These are phyloP conservation scores for Lethocerus indicus DNA, from an alignment of 1,140 invertebrate species.

Conservation along the genomic window DNA sequence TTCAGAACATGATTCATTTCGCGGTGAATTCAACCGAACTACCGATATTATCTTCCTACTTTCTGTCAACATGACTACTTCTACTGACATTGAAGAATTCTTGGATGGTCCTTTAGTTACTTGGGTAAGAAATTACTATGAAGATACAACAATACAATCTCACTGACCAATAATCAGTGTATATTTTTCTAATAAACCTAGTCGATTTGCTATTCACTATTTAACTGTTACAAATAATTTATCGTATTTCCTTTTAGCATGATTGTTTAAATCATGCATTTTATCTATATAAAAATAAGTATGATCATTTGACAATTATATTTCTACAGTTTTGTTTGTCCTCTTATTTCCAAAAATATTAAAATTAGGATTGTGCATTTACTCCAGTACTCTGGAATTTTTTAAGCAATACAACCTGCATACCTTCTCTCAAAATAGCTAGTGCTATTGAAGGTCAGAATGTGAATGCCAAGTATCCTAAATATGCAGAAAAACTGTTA, in stretches of 20 bases:
- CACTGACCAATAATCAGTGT: not conserved
- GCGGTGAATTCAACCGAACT: too few species aligned
- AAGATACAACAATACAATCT: not conserved
- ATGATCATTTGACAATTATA: not conserved
- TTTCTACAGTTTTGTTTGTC: too few species aligned
- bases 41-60: too few species aligned
- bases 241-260: not conserved
- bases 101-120: constrained; percentile 65
- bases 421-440: not conserved
- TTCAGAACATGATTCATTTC: too few species aligned
- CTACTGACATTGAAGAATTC: constrained; percentile 60
- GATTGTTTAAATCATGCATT: not conserved
- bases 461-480: not conserved
- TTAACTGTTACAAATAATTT: not conserved
- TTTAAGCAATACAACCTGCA: not conserved
- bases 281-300: not conserved
- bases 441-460: not conserved
- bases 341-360: too few species aligned
- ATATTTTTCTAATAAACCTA: not conserved
- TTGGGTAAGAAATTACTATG: constrained; percentile 47
- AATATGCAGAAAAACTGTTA: not conserved
- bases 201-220: not conserved
- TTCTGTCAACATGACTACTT: constrained; percentile 26
- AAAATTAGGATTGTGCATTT: not conserved
- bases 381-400: not conserved